These are phyloP conservation scores for Galaxias olidus DNA, from an alignment of 2,797 vertebrate genomes.

Conservation along the genomic window DNA sequence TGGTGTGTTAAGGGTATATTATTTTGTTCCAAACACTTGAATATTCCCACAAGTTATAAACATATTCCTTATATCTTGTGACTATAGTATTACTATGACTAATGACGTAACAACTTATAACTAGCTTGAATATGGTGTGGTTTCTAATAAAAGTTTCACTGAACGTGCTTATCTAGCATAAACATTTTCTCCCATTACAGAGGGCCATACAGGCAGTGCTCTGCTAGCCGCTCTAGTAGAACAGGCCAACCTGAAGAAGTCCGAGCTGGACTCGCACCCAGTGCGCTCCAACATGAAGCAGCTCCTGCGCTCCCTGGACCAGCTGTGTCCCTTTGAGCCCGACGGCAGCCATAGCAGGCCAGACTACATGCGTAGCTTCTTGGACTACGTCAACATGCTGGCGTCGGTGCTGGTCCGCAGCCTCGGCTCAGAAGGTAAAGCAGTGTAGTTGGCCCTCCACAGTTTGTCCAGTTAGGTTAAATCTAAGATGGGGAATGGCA, in stretches of 20 bases:
- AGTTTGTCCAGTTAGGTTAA: too few relatives aligned
- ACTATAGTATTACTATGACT: neutral
- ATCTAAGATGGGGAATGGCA: too few relatives aligned
- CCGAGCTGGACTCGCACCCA: conserved; percentile 82
- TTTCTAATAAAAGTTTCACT: neutral
- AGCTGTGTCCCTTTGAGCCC: conserved; percentile 69
- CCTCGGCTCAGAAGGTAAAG: conserved; percentile 85
- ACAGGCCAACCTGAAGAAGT: conserved; percentile 81
- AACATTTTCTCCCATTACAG: conserved; percentile 53
- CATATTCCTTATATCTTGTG: neutral
- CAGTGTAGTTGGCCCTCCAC: neutral
- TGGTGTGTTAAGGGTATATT: neutral
- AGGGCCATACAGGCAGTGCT: conserved; percentile 70
- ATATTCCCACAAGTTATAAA: neutral
- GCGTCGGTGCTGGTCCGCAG: conserved; percentile 84
- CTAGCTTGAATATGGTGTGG: neutral
- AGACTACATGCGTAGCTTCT: conserved; percentile 82
- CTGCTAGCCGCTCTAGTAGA: conserved; percentile 81
- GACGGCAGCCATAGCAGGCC: conserved; percentile 53
- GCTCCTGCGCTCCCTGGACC: conserved; percentile 82
- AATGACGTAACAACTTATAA: neutral
- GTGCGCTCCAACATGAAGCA: conserved; percentile 84
- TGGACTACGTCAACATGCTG: conserved; percentile 85
- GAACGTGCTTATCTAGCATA: neutral
- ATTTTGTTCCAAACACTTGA: neutral